phyloP scores from a whole-genome alignment of 2,113 vertebrate genomes.

The Pseudorhombus dupliciocellatus region DNA sequence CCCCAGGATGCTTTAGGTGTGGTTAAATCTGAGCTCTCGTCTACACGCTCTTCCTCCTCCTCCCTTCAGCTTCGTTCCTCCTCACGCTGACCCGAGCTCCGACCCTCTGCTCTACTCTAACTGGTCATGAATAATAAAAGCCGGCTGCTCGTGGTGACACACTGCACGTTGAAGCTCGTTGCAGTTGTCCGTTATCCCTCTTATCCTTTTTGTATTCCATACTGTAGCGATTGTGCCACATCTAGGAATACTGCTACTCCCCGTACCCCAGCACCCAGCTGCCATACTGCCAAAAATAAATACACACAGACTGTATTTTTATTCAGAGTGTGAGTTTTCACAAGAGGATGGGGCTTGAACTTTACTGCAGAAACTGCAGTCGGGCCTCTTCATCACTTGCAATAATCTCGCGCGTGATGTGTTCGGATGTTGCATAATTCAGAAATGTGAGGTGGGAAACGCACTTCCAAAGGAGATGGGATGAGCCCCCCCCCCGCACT shows the following conservation, averaged over 20 bases:
- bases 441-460: neutral
- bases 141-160: constrained; percentile 16
- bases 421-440: constrained; percentile 3
- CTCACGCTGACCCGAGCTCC: neutral
- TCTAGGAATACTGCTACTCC: neutral
- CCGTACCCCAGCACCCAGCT: neutral
- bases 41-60: neutral
- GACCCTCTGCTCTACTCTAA: constrained; percentile 7
- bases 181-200: neutral
- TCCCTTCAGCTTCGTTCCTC: constrained; percentile 6
- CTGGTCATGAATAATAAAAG: constrained; percentile 47
- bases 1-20: constrained; percentile 41
- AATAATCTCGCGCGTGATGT: neutral
- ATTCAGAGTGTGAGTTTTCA: neutral
- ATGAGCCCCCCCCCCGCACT: neutral
- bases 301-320: neutral
- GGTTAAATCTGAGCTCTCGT: constrained; percentile 12
- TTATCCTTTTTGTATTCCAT: neutral
- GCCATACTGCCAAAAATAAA: constrained; percentile 2
- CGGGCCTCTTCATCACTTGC: neutral
- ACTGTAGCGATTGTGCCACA: neutral
- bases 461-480: neutral
- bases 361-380: neutral
- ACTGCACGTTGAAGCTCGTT: constrained; percentile 11
- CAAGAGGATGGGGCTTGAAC: neutral